Conservation (phyloP, 37 sponge, comb jelly and placozoan species). For the Theonella swinhoei region DNA sequence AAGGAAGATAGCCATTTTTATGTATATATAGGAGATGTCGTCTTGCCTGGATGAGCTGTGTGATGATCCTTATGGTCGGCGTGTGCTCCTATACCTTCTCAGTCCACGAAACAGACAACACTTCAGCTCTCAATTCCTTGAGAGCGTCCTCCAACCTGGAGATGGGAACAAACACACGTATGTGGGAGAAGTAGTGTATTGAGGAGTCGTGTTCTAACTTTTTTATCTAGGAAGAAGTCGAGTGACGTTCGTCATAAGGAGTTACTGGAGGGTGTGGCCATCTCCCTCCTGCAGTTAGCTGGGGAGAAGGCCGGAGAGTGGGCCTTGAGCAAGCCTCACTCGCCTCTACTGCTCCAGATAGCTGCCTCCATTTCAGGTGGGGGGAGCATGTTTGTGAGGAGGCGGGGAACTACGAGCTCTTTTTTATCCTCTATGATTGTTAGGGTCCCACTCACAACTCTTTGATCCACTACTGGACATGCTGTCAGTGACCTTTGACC, state of each 20-base stretch:
- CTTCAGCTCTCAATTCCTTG: constrained; percentile 71
- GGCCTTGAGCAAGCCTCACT: constrained; percentile 45
- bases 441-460: too few species aligned
- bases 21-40: constrained; percentile 63
- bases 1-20: too few species aligned
- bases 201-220: neutral
- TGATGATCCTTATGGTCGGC: constrained; percentile 60
- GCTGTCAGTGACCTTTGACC: constrained; percentile 4
- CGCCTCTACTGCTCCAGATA: constrained; percentile 52
- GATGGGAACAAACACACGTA: constrained; percentile 80
- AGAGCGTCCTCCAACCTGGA: constrained; percentile 62
- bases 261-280: constrained; percentile 49
- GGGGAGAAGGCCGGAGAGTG: constrained; percentile 45
- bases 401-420: too few species aligned
- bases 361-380: constrained; percentile 12
- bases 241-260: constrained; percentile 39
- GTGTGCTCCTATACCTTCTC: constrained; percentile 86
- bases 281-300: constrained; percentile 51
- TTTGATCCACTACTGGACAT: constrained; percentile 14
- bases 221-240: constrained; percentile 64
- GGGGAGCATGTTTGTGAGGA: too few species aligned
- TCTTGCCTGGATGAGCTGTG: constrained; percentile 61
- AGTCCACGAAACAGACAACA: constrained; percentile 59
- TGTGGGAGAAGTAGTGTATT: neutral
- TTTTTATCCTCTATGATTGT: too few species aligned